Base-by-base conservation (phyloP, 1,140 invertebrate genomes). In the Laupala kohalensis region DNA sequence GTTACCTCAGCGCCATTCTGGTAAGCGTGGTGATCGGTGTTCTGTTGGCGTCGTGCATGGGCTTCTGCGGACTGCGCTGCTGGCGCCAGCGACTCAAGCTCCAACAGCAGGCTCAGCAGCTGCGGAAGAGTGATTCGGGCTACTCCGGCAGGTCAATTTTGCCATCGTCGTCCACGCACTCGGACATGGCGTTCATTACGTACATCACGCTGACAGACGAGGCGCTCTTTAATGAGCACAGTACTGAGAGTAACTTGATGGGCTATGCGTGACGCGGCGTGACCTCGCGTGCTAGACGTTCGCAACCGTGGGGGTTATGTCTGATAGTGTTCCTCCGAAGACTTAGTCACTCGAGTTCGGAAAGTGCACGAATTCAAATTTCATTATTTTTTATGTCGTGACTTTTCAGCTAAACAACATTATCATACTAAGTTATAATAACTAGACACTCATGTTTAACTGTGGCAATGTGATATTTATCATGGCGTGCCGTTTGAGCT, bases 131-230 rank as follows among this genome's bases (percentile, higher is more conserved):
- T 23, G 73, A 71, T 9, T 74, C 73, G 13, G 27, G 63, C 6
- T 64, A 37, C 15, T 71, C 73, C 2, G 70, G 67, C 3, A 67
- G 70, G 4, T 72, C 73, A 19, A 71, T 71, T 37, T 67, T 74
- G 4, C 70, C 25, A n/a, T 71, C 73, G 19, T 74, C 73, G 9
- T 74, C 73, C 37, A 74, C 70, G 3, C 73, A 71, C 25, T 74
- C 73, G 6, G 70, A 74, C 62, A 72, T 74, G 73, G 73, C 70
- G 3, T 74, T 74, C 67, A 72, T 74, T 27, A 74, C 73, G 12
- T 74, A 71, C 67, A 74, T 74, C 67, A 71, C 63, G 24, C 70
- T 74, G 23, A 68, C 73, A 15, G 73, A 74, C 53, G 73, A 74
- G 23, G 37, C 62, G 1, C 66, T 72, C 2, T 26, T 74, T 6